These are phyloP conservation scores for Myiotriccus ornatus DNA, from an alignment of 2,797 vertebrate species.

Conservation along the genomic window DNA sequence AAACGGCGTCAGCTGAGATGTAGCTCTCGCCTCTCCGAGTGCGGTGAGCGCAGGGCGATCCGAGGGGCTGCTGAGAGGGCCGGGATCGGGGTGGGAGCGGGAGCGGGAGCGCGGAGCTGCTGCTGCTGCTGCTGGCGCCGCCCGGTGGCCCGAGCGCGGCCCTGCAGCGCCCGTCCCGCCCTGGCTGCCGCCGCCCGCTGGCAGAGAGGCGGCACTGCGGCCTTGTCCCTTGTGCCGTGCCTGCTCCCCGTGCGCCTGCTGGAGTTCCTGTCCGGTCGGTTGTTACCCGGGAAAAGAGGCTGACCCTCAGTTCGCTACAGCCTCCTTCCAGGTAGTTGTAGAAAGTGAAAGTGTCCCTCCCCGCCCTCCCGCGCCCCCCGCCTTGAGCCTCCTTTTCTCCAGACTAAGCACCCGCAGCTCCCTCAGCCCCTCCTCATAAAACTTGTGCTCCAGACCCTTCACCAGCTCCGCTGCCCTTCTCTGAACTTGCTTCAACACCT, in stretches of 20 bases:
- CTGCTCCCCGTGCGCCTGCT: fast-evolving
- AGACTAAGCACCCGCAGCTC: not conserved
- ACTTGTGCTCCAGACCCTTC: not conserved
- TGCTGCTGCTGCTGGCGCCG: not conserved
- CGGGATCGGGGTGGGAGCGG: not conserved
- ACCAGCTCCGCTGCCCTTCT: not conserved
- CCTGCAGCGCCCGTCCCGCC: not conserved
- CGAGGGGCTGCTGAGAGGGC: fast-evolving
- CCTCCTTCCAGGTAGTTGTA: not conserved
- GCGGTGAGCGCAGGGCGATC: fast-evolving
- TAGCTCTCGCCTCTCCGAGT: fast-evolving
- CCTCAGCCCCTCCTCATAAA: not conserved
- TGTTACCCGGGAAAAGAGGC: not conserved
- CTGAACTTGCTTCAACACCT: too few species aligned
- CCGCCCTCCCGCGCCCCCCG: too few species aligned
- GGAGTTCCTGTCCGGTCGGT: not conserved
- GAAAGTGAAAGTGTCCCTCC: not conserved
- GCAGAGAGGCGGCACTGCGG: not conserved
- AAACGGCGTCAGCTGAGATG: fast-evolving
- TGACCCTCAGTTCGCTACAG: too few species aligned
- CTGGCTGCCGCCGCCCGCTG: not conserved
- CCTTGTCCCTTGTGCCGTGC: fast-evolving
- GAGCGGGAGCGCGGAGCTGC: not conserved
- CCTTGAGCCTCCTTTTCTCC: not conserved
- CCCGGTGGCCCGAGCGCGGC: not conserved